Evolutionary conservation across 2,888 invertebrate genomes (phyloP).

Genomic region (Acronicta aceris): DNA sequence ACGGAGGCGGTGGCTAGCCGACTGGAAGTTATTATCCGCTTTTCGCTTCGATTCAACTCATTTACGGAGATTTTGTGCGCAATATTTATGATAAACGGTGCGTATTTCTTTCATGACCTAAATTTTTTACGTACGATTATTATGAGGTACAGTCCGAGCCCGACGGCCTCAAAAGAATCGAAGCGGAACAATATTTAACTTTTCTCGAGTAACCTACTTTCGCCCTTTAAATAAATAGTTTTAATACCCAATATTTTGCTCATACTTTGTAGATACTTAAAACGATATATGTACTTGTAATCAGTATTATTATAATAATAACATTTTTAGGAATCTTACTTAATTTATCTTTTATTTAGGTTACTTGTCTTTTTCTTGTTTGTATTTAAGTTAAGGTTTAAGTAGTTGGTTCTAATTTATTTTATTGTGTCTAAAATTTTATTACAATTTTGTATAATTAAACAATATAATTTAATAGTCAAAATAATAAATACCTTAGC

Average conservation of each 20-base stretch:
- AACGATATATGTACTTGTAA: constrained; percentile 42
- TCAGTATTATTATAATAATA: constrained; percentile 30
- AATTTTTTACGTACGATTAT: constrained; percentile 55
- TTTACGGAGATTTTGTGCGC: constrained; percentile 38
- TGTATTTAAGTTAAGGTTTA: constrained; percentile 13
- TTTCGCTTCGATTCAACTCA: constrained; percentile 60
- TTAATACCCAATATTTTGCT: constrained; percentile 23
- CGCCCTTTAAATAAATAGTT: constrained; percentile 33
- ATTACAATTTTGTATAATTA: constrained; percentile 11
- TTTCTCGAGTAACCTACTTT: constrained; percentile 23
- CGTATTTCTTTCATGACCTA: constrained; percentile 33
- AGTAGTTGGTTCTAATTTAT: constrained; percentile 20
- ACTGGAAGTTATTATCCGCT: constrained; percentile 51
- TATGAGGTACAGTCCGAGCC: constrained; percentile 70
- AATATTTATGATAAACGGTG: constrained; percentile 27
- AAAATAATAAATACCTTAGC: constrained; percentile 31
- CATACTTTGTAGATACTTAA: constrained; percentile 33
- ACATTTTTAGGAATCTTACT: background rate
- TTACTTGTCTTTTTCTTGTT: background rate
- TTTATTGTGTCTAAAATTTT: constrained; percentile 4
- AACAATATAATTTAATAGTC: constrained; percentile 9
- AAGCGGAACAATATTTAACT: constrained; percentile 52
- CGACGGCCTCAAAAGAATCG: constrained; percentile 66
- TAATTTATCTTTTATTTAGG: no score
- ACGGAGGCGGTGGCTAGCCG: constrained; percentile 50